Evolutionary conservation across 2,113 vertebrate species (phyloP), one percentile per base, ranked within the genome.

Genomic region (Mellivora capensis): DNA sequence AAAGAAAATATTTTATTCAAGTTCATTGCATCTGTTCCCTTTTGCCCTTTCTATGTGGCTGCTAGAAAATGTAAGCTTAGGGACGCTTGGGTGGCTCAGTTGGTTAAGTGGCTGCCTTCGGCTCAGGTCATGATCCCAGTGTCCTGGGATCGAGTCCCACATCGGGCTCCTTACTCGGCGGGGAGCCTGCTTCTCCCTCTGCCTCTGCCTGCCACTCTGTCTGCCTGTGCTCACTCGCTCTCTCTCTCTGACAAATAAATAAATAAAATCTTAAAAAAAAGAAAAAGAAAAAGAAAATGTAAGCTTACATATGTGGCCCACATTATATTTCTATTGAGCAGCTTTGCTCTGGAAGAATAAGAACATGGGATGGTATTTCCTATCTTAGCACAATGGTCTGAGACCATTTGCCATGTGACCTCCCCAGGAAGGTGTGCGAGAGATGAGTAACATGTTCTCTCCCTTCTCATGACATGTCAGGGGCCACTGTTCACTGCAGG

Each of bases 21-120:
- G 82, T 93, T 25, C 25, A 62, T 81, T 76, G 85, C 17, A 61
- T n/a, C 9, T 87, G 31, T 80, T 80, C 52, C 15, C 49, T 42
- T 94, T 95, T 79, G 81, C 10, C 76, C 34, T 27, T 79, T 80
- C 25, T 49, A 37, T n/a, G 23, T 77, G 80, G 31, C 29, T 90
- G 21, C 44, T 39, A 64, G 88, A 87, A 91, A 92, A 69, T 62
- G 82, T 95, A 95, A 94, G 84, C 17, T 82, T 86, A 44, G n/a
- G n/a, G n/a, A n/a, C n/a, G n/a, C n/a, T n/a, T n/a, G n/a, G n/a
- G n/a, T n/a, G n/a, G n/a, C n/a, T n/a, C n/a, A n/a, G n/a, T n/a
- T n/a, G n/a, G n/a, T n/a, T n/a, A n/a, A n/a, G n/a, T n/a, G n/a
- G n/a, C n/a, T n/a, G n/a, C n/a, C n/a, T n/a, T n/a, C n/a, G n/a